A percentile compares a stretch with the other conserved stretches of the same genome.
phyloP scores from a whole-genome alignment of 2,113 vertebrate species.

The Pampusana beccarii region DNA sequence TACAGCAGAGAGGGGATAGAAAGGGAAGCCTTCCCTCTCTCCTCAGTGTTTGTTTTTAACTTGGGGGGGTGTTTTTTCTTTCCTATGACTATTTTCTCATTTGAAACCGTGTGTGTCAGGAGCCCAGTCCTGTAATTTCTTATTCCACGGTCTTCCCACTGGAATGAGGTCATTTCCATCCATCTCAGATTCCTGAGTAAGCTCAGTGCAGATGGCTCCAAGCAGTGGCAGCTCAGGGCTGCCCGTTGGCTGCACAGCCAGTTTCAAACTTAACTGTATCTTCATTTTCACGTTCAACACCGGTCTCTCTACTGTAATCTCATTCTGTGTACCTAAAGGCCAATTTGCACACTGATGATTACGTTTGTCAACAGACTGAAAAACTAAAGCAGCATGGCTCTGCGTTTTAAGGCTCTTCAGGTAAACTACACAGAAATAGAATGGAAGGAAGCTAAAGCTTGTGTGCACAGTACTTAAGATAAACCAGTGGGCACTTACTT shows the following conservation, averaged over 20 bases:
- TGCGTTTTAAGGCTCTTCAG: background rate
- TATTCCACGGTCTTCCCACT: background rate
- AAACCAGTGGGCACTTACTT: background rate
- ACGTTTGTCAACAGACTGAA: slow-evolving; percentile 13
- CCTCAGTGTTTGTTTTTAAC: background rate
- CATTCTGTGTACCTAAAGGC: slow-evolving; percentile 5
- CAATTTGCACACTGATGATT: background rate
- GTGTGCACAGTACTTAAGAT: background rate
- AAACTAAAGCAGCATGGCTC: background rate
- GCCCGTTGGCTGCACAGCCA: background rate
- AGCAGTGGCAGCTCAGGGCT: background rate
- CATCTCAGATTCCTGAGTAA: background rate
- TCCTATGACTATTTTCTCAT: background rate
- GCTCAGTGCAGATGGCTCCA: background rate
- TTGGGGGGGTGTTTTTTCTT: background rate
- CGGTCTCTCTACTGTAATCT: background rate
- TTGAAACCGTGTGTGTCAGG: background rate
- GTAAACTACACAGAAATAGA: background rate
- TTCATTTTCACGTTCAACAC: background rate
- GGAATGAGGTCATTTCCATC: slow-evolving; percentile 3
- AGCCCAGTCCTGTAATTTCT: background rate
- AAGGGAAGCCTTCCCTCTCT: background rate
- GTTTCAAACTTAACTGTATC: background rate
- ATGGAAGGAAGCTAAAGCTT: background rate
- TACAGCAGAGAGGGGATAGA: background rate